Percentiles rank a stretch among this genome's conserved stretches.
Conservation (phyloP, 2,797 vertebrate genomes). For the Enoplosus armatus region DNA sequence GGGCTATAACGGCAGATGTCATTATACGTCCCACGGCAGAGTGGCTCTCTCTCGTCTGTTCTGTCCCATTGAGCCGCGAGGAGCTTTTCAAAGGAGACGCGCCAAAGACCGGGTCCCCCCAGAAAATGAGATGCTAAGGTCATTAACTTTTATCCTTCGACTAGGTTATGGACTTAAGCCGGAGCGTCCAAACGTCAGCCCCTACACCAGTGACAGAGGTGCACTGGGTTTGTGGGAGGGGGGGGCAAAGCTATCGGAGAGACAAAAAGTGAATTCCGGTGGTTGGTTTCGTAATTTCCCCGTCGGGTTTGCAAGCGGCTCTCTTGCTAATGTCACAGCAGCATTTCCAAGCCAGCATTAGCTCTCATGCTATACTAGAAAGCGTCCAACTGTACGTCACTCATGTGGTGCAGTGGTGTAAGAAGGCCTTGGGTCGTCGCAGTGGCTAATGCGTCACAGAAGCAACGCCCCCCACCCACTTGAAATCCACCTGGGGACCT, state of each 20-base stretch:
- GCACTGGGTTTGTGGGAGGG: slow-evolving; percentile 45
- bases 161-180: slow-evolving; percentile 69
- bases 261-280: slow-evolving; percentile 13
- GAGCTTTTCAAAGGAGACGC: slow-evolving; percentile 73
- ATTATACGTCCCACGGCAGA: slow-evolving; percentile 77
- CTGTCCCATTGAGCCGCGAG: slow-evolving; percentile 75
- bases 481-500: background rate
- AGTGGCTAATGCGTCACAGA: background rate
- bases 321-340: slow-evolving; percentile 1
- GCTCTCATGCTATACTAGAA: slow-evolving; percentile 16
- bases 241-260: slow-evolving; percentile 41
- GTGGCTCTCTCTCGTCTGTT: slow-evolving; percentile 70
- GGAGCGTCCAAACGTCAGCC: slow-evolving; percentile 30
- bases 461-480: too few relatives aligned
- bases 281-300: slow-evolving; percentile 42
- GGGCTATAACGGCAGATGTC: slow-evolving; percentile 79
- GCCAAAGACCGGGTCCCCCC: slow-evolving; percentile 64
- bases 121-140: slow-evolving; percentile 82
- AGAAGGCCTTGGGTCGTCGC: background rate
- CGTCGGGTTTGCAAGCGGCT: slow-evolving; percentile 33
- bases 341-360: background rate
- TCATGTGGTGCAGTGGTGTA: slow-evolving; percentile 14
- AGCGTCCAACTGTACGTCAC: background rate
- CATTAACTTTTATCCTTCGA: slow-evolving; percentile 84
- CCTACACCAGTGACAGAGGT: slow-evolving; percentile 1